Base-by-base conservation (phyloP, 2,888 invertebrate species). In the Eudasyphora cyanicolor region DNA sequence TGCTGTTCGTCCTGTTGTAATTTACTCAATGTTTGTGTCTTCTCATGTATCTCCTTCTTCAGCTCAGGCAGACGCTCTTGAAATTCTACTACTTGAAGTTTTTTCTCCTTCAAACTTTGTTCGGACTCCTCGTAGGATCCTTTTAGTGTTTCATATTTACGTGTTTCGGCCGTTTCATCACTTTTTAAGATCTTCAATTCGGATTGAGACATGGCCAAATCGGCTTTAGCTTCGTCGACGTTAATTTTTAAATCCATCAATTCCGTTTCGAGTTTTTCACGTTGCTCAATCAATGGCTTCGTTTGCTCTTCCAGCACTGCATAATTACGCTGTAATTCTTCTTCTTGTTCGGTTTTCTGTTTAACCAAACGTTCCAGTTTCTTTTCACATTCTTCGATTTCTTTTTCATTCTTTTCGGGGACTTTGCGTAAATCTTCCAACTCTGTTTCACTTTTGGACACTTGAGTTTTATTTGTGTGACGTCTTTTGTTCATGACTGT, bases 331-430 rank as follows among this genome's bases (percentile, higher is more conserved):
- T 96, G 94, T 12, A 98, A 92, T 83, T 95, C 94, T 64, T 93
- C 93, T 84, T 94, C 94, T 0, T 93, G 91, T 2, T 90, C 89
- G 2, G 92, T 92, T 86, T 95, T 95, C 88, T 94, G 93, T n/a
- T 92, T 93, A 0, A 91, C 90, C 17, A 95, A 91, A 85, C 93
- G 93, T 24, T 92, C 92, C 1, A 94, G 91, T 67, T 95, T 92
- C 21, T 90, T 91, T 91, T 96, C 93, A 90, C 94, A 94, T 88
- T 95, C 94, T 88, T 93, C 93, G 67, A 97, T 96, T 88, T 96
- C 95, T 82, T 94, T 93, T 80, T 93, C 93, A 90, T 96, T 96
- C 89, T 96, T 96, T 38, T 95, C 95, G 0, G 98, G 98, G 6
- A 95, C 90, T 81, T 93, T 93, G 84, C 93, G 90, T 19, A 95